phyloP scores from a whole-genome alignment of 2,113 vertebrate species.

The Siniperca chuatsi region DNA sequence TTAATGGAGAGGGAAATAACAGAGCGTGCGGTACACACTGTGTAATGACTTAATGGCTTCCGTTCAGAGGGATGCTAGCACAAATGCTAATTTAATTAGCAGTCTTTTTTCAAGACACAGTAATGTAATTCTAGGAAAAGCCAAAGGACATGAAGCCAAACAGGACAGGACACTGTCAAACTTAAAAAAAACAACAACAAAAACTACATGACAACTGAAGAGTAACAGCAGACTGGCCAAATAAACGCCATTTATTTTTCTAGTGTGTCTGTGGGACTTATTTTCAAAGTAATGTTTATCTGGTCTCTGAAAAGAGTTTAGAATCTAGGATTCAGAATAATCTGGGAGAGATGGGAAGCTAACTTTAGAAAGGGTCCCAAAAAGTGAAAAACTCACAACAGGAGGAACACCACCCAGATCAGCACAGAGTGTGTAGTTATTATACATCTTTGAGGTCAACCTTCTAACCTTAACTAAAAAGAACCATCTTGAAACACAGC shows the following conservation, averaged over 20 bases:
- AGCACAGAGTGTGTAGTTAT: conserved; percentile 36
- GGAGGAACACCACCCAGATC: conserved; percentile 21
- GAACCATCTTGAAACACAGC: conserved; percentile 30
- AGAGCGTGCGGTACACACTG: conserved; percentile 28
- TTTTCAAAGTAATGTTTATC: conserved; percentile 9
- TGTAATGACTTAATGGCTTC: conserved; percentile 76
- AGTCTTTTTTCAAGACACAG: conserved; percentile 63
- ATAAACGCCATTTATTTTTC: not conserved
- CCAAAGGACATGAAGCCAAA: conserved; percentile 56
- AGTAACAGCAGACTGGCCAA: not conserved
- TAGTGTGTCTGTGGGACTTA: not conserved
- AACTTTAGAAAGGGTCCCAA: conserved; percentile 36
- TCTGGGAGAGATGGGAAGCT: conserved; percentile 4
- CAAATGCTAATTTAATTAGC: conserved; percentile 76
- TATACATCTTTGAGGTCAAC: conserved; percentile 31
- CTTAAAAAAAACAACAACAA: conserved; percentile 26
- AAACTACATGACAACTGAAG: conserved; percentile 27
- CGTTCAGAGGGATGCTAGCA: conserved; percentile 67
- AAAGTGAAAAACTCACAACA: conserved; percentile 28
- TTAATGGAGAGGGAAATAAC: conserved; percentile 57
- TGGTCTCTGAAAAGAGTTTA: not conserved
- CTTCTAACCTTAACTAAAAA: conserved; percentile 29
- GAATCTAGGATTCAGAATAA: not conserved
- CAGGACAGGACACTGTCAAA: conserved; percentile 53
- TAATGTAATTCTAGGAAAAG: conserved; percentile 71